phyloP scores from a whole-genome alignment of 2,797 vertebrate species.

The Lagocephalus sceleratus region DNA sequence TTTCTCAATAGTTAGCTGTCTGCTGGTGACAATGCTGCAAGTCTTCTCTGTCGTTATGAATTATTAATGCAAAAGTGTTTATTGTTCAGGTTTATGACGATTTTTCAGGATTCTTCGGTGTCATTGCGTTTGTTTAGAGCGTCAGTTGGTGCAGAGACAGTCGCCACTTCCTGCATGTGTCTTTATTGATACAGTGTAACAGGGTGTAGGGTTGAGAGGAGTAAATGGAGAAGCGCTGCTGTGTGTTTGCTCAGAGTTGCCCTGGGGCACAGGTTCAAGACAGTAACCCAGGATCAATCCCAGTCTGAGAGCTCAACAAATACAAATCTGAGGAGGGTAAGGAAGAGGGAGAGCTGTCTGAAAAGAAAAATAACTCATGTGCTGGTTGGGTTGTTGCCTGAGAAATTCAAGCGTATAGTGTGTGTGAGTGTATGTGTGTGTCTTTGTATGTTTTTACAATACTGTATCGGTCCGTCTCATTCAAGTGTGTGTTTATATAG shows the following conservation, averaged over 20 bases:
- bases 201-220: slow-evolving; percentile 45
- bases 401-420: slow-evolving; percentile 25
- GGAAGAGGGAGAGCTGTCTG: slow-evolving; percentile 34
- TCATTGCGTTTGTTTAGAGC: neutral
- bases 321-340: slow-evolving; percentile 55
- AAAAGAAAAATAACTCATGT: slow-evolving; percentile 50
- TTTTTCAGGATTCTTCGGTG: neutral
- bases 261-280: slow-evolving; percentile 71
- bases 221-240: slow-evolving; percentile 59
- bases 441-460: slow-evolving; percentile 11
- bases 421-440: neutral
- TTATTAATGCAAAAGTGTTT: slow-evolving; percentile 71
- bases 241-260: slow-evolving; percentile 69
- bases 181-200: slow-evolving; percentile 30
- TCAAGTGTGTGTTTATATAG: slow-evolving; percentile 25
- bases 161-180: slow-evolving; percentile 2
- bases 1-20: slow-evolving; percentile 46
- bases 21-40: slow-evolving; percentile 65
- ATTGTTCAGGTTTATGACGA: slow-evolving; percentile 38
- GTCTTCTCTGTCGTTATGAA: slow-evolving; percentile 60
- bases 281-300: slow-evolving; percentile 70
- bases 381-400: slow-evolving; percentile 54
- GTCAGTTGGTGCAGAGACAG: neutral
- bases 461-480: slow-evolving; percentile 11
- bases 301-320: slow-evolving; percentile 65